These are phyloP conservation scores for Lepus europaeus DNA, from an alignment of 2,113 vertebrate genomes.

Conservation along the genomic window DNA sequence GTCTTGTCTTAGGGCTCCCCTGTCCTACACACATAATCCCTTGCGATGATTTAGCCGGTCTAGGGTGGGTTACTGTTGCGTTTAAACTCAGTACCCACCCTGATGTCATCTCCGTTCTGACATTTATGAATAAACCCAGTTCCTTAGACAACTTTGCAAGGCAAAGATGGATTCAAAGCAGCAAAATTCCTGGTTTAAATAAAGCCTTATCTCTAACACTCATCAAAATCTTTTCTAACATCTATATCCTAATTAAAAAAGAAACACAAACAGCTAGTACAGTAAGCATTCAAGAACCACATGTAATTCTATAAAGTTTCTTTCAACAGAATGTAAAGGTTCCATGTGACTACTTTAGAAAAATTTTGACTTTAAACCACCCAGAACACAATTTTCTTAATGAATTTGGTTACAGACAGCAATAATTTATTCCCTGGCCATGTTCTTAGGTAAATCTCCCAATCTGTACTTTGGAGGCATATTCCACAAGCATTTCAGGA, in stretches of 20 bases:
- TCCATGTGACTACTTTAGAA: neutral
- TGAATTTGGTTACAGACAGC: neutral
- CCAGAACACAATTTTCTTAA: constrained; percentile 34
- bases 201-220: constrained; percentile 13
- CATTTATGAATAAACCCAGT: constrained; percentile 2
- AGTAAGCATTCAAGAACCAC: neutral
- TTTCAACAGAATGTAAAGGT: neutral
- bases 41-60: neutral
- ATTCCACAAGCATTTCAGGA: neutral
- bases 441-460: neutral
- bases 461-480: neutral
- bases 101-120: neutral
- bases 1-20: neutral
- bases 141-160: neutral
- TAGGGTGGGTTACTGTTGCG: neutral
- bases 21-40: neutral
- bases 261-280: neutral
- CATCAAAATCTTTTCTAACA: constrained; percentile 24
- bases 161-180: neutral
- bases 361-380: constrained; percentile 31
- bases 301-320: neutral
- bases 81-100: constrained; percentile 8
- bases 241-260: neutral
- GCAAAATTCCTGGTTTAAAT: constrained; percentile 33
- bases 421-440: neutral